Base-by-base conservation (phyloP, 2,797 vertebrate species). In the Pseudochaenichthys georgianus region DNA sequence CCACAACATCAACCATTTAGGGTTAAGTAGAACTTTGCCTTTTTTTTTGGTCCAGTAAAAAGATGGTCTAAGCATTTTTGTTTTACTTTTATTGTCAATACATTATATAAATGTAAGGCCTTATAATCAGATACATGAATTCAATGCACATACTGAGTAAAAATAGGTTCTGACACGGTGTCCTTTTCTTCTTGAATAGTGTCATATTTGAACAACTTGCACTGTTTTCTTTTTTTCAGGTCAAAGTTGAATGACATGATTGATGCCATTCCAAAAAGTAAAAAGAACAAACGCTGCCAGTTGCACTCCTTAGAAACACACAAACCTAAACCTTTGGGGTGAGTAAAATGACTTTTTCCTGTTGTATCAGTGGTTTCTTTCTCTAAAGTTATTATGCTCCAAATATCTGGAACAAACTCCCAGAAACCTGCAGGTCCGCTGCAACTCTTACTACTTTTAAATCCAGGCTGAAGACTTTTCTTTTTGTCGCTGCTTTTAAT, bases 221-320 rank as follows among this genome's bases (percentile, higher is more conserved):
- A 46, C 15, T 28, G 12, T 58, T 6, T 3, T 38, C 5, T 12
- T 31, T 34, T 34, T 19, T 53, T 0, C 88, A 99, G 98, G 94
- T 96, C 96, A 92, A 99, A 98, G 94, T 93, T 99, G 88, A 99
- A 98, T 85, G 95, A 96, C 72, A 96, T 98, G 92, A 98, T 99
- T 78, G 97, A 99, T 90, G 96, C 97, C 84, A 99, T 99, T 95
- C 97, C 98, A 70, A 99, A 98, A 95, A 99, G 97, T 90, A 99
- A 99, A 94, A 99, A 99, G 95, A 99, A 99, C 93, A 99, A 99
- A 88, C 95, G 98, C 82, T 99, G 98, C 93, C 97, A 97, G 5
- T 92, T 99, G 62, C 98, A 99, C 95, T 99, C 98, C 84, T 93
- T 99, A 94, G 98, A 99, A 90, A 99, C 97, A 0, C 98, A 99